Conservation (phyloP, 2,113 vertebrate species). For the Chaetodon trifascialis region DNA sequence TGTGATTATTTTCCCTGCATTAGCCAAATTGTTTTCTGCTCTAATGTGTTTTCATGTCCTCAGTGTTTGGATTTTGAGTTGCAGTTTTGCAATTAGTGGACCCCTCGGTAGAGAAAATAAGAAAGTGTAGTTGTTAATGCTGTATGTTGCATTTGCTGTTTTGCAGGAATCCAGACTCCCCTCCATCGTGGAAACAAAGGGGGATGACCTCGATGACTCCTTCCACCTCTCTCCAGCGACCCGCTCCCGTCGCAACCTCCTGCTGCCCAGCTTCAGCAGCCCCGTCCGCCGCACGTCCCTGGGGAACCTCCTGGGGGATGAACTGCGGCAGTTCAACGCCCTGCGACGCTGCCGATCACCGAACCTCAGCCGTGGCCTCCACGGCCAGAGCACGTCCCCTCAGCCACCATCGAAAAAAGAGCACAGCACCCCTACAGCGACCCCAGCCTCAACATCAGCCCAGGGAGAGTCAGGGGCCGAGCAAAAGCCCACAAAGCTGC, state of each 20-base stretch:
- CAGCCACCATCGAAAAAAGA: conserved; percentile 72
- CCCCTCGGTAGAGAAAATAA: background rate
- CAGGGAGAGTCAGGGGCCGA: conserved; percentile 41
- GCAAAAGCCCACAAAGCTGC: conserved; percentile 88
- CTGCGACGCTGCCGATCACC: conserved; percentile 88
- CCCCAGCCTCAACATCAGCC: conserved; percentile 17
- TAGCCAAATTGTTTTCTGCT: background rate
- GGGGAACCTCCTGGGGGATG: conserved; percentile 91
- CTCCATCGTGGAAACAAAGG: conserved; percentile 87
- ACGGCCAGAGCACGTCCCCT: conserved; percentile 81
- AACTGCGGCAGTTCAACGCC: conserved; percentile 89
- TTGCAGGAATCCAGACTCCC: conserved; percentile 85
- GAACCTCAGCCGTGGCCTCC: conserved; percentile 80
- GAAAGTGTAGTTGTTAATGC: background rate
- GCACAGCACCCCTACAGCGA: conserved; percentile 20
- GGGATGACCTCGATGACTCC: conserved; percentile 79
- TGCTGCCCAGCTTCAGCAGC: conserved; percentile 89
- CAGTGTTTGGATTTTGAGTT: background rate
- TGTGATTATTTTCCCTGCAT: background rate
- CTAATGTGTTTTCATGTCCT: background rate
- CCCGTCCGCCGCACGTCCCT: conserved; percentile 86
- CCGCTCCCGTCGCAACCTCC: conserved; percentile 84
- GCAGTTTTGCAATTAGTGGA: background rate
- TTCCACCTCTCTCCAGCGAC: conserved; percentile 83
- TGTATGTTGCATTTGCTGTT: conserved; percentile 26